Conservation (phyloP, 2,113 vertebrate genomes). For the Anser brachyrhynchus region DNA sequence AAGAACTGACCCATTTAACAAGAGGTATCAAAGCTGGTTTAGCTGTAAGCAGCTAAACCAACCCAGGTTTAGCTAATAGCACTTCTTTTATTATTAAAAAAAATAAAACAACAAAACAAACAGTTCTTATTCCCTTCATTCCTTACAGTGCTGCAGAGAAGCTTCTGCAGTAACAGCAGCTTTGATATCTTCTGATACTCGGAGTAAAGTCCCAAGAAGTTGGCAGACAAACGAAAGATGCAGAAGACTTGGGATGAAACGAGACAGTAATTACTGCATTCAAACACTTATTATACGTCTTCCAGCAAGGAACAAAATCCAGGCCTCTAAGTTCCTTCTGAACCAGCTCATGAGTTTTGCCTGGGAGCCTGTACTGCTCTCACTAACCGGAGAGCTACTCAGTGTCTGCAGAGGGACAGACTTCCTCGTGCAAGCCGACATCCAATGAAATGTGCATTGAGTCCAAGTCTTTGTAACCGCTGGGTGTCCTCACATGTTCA, state of each 20-base stretch:
- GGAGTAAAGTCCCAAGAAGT: neutral
- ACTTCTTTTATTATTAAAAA: neutral
- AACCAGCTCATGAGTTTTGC: neutral
- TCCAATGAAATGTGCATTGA: neutral
- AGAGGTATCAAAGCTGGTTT: conserved; percentile 59
- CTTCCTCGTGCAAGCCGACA: neutral
- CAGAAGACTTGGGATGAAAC: neutral
- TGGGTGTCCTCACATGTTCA: neutral
- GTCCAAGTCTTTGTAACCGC: neutral
- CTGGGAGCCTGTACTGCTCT: neutral
- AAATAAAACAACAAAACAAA: neutral
- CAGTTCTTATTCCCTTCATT: conserved; percentile 56
- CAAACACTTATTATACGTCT: neutral
- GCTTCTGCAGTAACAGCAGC: conserved; percentile 39
- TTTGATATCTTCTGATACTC: conserved; percentile 33
- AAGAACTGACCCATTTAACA: conserved; percentile 47
- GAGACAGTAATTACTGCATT: conserved; percentile 47
- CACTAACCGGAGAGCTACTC: neutral
- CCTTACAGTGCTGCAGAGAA: neutral
- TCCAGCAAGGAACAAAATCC: conserved; percentile 13
- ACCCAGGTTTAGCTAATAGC: neutral
- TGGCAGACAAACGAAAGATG: neutral
- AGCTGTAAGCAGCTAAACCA: conserved; percentile 37
- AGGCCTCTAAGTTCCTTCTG: neutral
- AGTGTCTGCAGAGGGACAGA: neutral